These are phyloP conservation scores for Bubo blakistoni DNA, from an alignment of 2,113 vertebrate species.

Conservation along the genomic window DNA sequence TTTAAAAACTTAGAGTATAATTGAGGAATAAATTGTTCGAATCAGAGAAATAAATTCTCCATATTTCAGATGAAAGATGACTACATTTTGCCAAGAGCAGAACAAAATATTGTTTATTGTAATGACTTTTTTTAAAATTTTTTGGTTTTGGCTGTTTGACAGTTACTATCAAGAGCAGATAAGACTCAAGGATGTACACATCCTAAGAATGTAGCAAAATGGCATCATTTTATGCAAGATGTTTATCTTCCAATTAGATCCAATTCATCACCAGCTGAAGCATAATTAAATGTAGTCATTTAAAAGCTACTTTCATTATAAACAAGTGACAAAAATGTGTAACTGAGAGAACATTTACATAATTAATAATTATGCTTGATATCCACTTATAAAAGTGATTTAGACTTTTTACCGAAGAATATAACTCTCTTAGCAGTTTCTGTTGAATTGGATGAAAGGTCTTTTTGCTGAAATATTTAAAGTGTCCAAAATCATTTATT, in stretches of 20 bases:
- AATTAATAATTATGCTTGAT: not conserved
- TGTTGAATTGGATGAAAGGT: not conserved
- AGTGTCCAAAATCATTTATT: not conserved
- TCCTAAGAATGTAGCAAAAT: not conserved
- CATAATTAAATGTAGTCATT: slow-evolving; percentile 23
- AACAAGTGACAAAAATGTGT: not conserved
- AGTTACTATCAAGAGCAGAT: not conserved
- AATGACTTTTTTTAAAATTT: not conserved
- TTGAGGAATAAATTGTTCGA: not conserved
- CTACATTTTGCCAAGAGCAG: not conserved
- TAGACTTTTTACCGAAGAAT: not conserved
- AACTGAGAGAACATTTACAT: not conserved
- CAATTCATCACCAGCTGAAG: not conserved
- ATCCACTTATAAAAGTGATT: not conserved
- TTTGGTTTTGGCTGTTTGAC: too few species aligned
- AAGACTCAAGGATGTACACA: not conserved
- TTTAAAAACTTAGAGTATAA: not conserved
- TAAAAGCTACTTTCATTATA: not conserved
- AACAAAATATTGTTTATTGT: not conserved
- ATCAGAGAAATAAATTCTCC: not conserved
- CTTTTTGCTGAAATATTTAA: not conserved
- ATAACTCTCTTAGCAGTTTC: not conserved
- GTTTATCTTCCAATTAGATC: not conserved
- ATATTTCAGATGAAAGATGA: not conserved
- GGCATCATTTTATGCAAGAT: not conserved